Percentiles rank a stretch among this genome's conserved stretches.
These are phyloP conservation scores for silkworm (Bombyx mori) DNA, from an alignment of 1,140 invertebrate genomes.

Conservation along the genomic window ASM3026992v2 NC_085134.1:5003001-5003500, in stretches of 20 bases:
- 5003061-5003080: background rate
- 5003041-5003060: background rate
- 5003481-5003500: no score
- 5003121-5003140: conserved; percentile 42
- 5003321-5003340: no score
- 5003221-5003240: background rate
- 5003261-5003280: background rate
- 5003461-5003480: no score
- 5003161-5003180: conserved; percentile 37
- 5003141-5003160: conserved; percentile 42
- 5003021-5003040: background rate
- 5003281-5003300: background rate
- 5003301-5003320: background rate
- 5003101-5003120: conserved; percentile 18
- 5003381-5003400: no score
- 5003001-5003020: background rate
- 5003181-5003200: conserved; percentile 40
- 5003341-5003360: no score
- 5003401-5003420: no score
- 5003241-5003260: background rate
- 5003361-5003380: no score
- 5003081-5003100: conserved; percentile 11
- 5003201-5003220: conserved; percentile 1
- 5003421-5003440: no score
- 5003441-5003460: no score